Conservation (phyloP, 2,113 vertebrate species). For the Dendropsophus ebraccatus region DNA sequence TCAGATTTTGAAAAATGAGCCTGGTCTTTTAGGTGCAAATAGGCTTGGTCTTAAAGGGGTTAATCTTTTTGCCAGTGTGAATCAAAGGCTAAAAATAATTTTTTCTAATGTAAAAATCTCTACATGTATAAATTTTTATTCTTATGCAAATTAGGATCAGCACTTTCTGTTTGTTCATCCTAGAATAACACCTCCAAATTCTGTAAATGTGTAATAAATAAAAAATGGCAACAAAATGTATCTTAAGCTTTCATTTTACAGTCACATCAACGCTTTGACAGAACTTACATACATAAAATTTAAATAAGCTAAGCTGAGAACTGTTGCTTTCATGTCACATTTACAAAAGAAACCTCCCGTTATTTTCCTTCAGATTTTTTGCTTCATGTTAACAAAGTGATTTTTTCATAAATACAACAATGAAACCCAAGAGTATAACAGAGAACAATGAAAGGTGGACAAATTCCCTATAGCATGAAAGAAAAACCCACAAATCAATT, state of each 20-base stretch:
- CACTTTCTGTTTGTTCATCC: background rate
- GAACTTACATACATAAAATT: background rate
- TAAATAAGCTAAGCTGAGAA: background rate
- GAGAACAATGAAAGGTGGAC: conserved; percentile 12
- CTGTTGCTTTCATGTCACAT: conserved; percentile 33
- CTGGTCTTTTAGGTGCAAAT: too few species aligned
- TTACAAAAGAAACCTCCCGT: conserved; percentile 34
- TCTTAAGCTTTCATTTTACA: background rate
- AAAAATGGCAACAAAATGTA: background rate
- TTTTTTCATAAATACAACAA: conserved; percentile 42
- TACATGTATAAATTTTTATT: background rate
- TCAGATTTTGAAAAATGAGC: too few species aligned
- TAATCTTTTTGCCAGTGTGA: too few species aligned
- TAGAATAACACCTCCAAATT: background rate
- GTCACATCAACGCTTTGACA: background rate
- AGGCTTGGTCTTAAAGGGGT: too few species aligned
- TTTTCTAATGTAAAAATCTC: background rate
- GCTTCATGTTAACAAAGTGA: conserved; percentile 57
- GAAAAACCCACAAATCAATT: conserved; percentile 54
- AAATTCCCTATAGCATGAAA: conserved; percentile 50
- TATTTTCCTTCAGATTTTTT: conserved; percentile 61
- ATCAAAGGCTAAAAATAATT: too few species aligned
- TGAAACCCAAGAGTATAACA: conserved; percentile 47
- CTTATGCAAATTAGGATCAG: background rate
- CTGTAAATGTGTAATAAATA: background rate